Percentiles rank a stretch among this genome's conserved stretches.
These are phyloP conservation scores for Petrophora chlorosata DNA, from an alignment of 2,888 invertebrate genomes.

Conservation along the genomic window DNA sequence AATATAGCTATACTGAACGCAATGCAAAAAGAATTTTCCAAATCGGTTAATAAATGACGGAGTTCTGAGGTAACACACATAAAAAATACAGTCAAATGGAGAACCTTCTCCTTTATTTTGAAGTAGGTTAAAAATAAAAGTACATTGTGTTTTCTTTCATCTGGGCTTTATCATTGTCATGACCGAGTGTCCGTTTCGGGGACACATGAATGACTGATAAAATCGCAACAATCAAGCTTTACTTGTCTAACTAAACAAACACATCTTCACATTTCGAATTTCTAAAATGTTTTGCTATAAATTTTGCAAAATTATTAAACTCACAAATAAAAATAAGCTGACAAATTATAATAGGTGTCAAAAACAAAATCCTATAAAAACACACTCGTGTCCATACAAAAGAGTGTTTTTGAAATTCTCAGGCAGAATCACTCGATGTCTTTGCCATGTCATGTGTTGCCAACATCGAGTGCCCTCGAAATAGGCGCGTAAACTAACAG, in stretches of 20 bases:
- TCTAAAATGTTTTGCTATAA: constrained; percentile 21
- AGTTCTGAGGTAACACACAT: no score
- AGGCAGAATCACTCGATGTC: constrained; percentile 66
- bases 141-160: neutral
- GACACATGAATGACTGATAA: constrained; percentile 32
- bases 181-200: constrained; percentile 26
- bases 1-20: no score
- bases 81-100: no score
- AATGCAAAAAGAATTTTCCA: no score
- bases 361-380: constrained; percentile 55
- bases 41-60: no score
- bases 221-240: constrained; percentile 21
- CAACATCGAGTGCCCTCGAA: constrained; percentile 71
- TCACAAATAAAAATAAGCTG: neutral
- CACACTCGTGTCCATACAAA: constrained; percentile 45
- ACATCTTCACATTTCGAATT: constrained; percentile 25
- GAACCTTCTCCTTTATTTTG: no score
- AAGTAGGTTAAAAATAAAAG: no score
- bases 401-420: constrained; percentile 44
- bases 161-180: constrained; percentile 4
- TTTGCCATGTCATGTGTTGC: constrained; percentile 67
- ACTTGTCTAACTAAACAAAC: constrained; percentile 27
- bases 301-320: constrained; percentile 29
- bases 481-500: constrained; percentile 67
- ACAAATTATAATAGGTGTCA: constrained; percentile 31